Evolutionary conservation across 2,797 vertebrate species (phyloP).

Genomic region (Phoeniculus purpureus): DNA sequence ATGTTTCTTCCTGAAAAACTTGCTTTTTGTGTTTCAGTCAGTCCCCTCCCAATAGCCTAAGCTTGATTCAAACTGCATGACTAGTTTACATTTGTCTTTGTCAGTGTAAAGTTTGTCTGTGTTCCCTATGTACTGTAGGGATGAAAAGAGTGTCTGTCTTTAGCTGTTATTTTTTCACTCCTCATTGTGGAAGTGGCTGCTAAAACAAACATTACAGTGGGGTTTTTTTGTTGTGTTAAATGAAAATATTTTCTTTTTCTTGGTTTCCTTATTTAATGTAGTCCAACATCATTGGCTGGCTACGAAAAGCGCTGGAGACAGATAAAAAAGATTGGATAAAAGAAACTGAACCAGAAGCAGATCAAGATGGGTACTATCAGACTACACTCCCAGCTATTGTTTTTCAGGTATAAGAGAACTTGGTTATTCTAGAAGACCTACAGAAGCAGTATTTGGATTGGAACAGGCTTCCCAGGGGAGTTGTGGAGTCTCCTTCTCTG

Average conservation of each 20-base stretch:
- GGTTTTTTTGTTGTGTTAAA: background rate
- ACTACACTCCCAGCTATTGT: slow-evolving; percentile 96
- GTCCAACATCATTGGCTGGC: slow-evolving; percentile 98
- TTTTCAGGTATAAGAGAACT: slow-evolving; percentile 86
- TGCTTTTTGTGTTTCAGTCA: background rate
- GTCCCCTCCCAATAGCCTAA: background rate
- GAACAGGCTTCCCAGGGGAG: too few relatives aligned
- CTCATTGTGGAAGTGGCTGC: background rate
- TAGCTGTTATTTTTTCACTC: background rate
- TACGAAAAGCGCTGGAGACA: slow-evolving; percentile 94
- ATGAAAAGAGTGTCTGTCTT: background rate
- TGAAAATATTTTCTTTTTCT: background rate
- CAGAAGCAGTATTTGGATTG: background rate
- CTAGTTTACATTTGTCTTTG: background rate
- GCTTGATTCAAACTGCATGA: background rate
- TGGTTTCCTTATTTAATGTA: slow-evolving; percentile 60
- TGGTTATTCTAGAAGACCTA: background rate
- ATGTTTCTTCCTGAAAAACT: background rate
- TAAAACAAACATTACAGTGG: background rate
- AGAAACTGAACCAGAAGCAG: slow-evolving; percentile 93
- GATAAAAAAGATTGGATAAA: slow-evolving; percentile 98
- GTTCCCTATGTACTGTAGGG: background rate
- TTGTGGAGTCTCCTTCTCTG: too few relatives aligned
- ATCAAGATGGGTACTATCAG: slow-evolving; percentile 97
- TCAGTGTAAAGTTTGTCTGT: background rate